phyloP scores from a whole-genome alignment of 2,888 invertebrate species.

The Eupeodes latifasciatus region DNA sequence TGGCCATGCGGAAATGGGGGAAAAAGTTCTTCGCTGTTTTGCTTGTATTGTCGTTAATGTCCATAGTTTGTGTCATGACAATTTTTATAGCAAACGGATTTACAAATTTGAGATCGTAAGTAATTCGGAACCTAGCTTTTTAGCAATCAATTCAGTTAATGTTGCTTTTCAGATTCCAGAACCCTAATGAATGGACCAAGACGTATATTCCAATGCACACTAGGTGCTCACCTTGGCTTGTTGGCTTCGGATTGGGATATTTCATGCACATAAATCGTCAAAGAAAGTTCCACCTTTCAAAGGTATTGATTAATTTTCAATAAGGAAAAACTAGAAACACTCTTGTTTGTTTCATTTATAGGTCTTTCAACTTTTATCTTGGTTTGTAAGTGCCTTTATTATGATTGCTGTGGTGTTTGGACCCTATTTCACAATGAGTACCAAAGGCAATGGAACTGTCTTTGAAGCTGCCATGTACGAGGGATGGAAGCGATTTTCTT shows the following conservation, averaged over 20 bases:
- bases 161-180: not conserved
- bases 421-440: slow-evolving; percentile 20
- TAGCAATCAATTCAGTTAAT: not conserved
- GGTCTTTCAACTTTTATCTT: slow-evolving; percentile 1
- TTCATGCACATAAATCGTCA: slow-evolving; percentile 23
- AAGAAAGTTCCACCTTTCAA: slow-evolving; percentile 1
- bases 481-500: slow-evolving; percentile 66
- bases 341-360: not conserved
- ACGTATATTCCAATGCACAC: slow-evolving; percentile 28
- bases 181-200: slow-evolving; percentile 10
- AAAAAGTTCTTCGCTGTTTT: slow-evolving; percentile 76
- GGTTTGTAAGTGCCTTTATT: not conserved
- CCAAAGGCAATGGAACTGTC: slow-evolving; percentile 15
- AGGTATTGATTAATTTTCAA: not conserved
- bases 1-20: slow-evolving; percentile 82
- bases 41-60: not conserved
- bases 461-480: slow-evolving; percentile 60
- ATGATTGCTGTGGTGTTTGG: slow-evolving; percentile 11
- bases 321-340: no score
- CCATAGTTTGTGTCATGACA: slow-evolving; percentile 15
- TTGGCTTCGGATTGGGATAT: slow-evolving; percentile 27
- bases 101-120: slow-evolving; percentile 18
- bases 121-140: not conserved
- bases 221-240: slow-evolving; percentile 13
- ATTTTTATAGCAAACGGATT: slow-evolving; percentile 28